These are phyloP conservation scores for Sanderia malayensis DNA, from an alignment of 30 jellyfish, hydroid and myxozoan genomes.

Conservation along the genomic window DNA sequence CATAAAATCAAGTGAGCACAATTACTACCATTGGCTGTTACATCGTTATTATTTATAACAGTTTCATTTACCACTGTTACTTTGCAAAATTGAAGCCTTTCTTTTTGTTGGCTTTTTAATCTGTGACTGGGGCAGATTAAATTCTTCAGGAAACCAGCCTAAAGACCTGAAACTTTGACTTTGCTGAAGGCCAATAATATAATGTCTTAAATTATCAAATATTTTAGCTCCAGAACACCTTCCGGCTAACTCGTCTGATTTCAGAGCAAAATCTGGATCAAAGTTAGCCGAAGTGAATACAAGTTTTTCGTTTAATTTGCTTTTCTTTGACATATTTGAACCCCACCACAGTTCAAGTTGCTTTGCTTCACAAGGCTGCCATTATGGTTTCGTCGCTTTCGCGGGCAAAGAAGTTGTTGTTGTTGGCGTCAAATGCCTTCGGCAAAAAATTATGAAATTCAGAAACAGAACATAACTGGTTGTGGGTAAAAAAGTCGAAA, in stretches of 20 bases:
- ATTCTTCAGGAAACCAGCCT: constrained; percentile 30
- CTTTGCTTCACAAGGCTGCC: too few species aligned
- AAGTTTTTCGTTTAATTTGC: not conserved
- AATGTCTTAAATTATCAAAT: constrained; percentile 39
- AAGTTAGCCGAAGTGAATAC: constrained; percentile 29
- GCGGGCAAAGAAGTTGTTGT: too few species aligned
- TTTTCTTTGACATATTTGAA: not conserved
- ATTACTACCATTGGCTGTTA: too few species aligned
- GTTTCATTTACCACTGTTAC: too few species aligned
- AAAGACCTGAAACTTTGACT: constrained; percentile 53
- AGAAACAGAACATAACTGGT: too few species aligned
- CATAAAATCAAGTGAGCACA: too few species aligned
- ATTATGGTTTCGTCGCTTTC: too few species aligned
- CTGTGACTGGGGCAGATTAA: not conserved
- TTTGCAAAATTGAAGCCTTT: not conserved
- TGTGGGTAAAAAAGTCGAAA: too few species aligned
- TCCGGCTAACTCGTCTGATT: not conserved
- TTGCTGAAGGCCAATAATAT: constrained; percentile 18
- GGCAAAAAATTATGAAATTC: too few species aligned
- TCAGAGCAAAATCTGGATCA: constrained; percentile 25
- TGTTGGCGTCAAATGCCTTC: too few species aligned
- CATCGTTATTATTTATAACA: too few species aligned
- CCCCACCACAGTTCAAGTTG: too few species aligned
- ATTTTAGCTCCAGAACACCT: constrained; percentile 6
- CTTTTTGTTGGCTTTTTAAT: not conserved